Evolutionary conservation across 2,888 invertebrate species (phyloP).

Genomic region (Sinhomidia bicolor): DNA sequence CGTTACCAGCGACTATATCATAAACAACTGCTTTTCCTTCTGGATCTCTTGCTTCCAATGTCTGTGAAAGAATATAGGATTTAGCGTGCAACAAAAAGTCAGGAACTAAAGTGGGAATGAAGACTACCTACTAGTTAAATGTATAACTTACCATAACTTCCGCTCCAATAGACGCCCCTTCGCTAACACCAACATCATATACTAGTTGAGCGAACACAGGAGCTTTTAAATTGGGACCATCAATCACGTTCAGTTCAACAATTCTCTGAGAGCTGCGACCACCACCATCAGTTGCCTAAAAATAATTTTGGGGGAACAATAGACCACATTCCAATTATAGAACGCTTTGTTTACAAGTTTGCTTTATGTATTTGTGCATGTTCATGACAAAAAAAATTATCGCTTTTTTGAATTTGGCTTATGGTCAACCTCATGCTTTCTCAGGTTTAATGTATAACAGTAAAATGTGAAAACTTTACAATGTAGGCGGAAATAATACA

Average conservation of each 20-base stretch:
- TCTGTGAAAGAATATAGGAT: constrained; percentile 34
- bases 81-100: no score
- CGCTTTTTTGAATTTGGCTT: no score
- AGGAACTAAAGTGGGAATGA: no score
- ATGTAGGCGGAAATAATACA: background rate
- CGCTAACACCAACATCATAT: constrained; percentile 93
- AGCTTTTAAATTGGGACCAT: constrained; percentile 91
- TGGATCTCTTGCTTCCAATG: constrained; percentile 80
- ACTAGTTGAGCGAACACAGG: constrained; percentile 91
- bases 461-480: background rate
- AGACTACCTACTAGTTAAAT: no score
- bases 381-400: no score
- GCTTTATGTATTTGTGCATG: no score
- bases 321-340: constrained; percentile 28
- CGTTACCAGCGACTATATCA: constrained; percentile 93
- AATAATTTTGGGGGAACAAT: constrained; percentile 22
- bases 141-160: constrained; percentile 77
- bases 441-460: no score
- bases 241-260: constrained; percentile 91
- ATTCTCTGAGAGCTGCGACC: constrained; percentile 92
- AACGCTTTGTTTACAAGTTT: constrained; percentile 23
- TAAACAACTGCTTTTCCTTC: constrained; percentile 88
- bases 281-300: constrained; percentile 87
- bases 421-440: no score
- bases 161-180: constrained; percentile 89